These are phyloP conservation scores for Urocitellus parryii DNA, from an alignment of 2,113 vertebrate species.

Conservation along the genomic window DNA sequence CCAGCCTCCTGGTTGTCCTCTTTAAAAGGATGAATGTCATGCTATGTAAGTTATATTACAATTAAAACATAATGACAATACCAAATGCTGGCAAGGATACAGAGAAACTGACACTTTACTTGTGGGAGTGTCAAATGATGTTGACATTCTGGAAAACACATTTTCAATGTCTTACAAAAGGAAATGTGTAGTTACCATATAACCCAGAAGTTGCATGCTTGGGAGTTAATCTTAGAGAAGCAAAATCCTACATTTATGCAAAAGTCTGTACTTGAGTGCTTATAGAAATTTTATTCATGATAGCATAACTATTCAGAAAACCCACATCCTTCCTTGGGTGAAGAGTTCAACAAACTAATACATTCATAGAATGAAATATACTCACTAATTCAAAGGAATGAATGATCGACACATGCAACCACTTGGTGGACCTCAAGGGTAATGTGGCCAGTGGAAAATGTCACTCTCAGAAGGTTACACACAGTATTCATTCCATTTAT, in stretches of 20 bases:
- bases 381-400: background rate
- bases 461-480: background rate
- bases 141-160: background rate
- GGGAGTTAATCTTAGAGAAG: background rate
- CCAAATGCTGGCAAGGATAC: background rate
- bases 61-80: background rate
- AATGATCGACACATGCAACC: no score
- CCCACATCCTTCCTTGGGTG: background rate
- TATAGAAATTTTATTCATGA: background rate
- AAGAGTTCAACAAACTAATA: background rate
- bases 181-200: background rate
- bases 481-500: background rate
- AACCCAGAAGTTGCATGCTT: background rate
- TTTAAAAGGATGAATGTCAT: background rate
- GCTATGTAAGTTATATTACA: background rate
- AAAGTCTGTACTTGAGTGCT: background rate
- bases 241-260: background rate
- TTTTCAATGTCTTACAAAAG: background rate
- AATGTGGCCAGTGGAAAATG: background rate
- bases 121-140: background rate
- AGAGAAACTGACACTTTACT: background rate
- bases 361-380: no score
- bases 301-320: background rate
- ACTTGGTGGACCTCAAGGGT: background rate
- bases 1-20: background rate